Evolutionary conservation across 2,888 invertebrate genomes (phyloP), one percentile per base, ranked within the genome.

Genomic region (Eutolmus rufibarbis): DNA sequence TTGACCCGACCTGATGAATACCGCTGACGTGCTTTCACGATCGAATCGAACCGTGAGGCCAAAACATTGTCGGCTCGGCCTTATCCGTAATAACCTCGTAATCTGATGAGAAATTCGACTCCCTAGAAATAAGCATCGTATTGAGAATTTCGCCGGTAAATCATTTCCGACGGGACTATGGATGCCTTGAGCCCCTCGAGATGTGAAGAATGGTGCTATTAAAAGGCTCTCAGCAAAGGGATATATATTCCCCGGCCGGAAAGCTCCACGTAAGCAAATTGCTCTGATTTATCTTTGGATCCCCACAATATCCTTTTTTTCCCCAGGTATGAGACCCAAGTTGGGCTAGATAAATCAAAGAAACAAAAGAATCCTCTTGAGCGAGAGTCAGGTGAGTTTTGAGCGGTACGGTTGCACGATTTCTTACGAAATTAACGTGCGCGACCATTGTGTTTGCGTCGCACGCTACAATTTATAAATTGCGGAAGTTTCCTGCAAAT

Each of bases 281-380:
- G 79, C 19, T 79, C 46, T 79, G 79, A 79, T 79, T 79, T 79
- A 79, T 79, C 79, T 79, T 79, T 46, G 31, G 43, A 79, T 79
- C 79, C 46, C 19, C 28, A 23, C 23, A 51, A 79, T 79, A 28
- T 43, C 79, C 46, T 31, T 43, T 79, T 14, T 23, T 43, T 19
- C 4, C 4, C 46, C 28, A 79, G 37, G 79, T 28, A 46, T 31
- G 23, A 8, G 16, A 46, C 43, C 31, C 28, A 28, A 79, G 23
- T 46, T 40, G 46, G 79, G 46, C 46, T 28, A 46, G 46, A 79
- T 79, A 79, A 79, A 79, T 79, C 79, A 79, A 79, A 79, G 77
- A 46, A 79, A 79, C 79, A 40, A 79, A 79, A 79, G 79, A 79
- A 79, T 51, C 51, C 28, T n/a, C 46, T 40, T 79, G 16, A 14